phyloP scores from a whole-genome alignment of 2,888 invertebrate species.

The Platynereis dumerilii region DNA sequence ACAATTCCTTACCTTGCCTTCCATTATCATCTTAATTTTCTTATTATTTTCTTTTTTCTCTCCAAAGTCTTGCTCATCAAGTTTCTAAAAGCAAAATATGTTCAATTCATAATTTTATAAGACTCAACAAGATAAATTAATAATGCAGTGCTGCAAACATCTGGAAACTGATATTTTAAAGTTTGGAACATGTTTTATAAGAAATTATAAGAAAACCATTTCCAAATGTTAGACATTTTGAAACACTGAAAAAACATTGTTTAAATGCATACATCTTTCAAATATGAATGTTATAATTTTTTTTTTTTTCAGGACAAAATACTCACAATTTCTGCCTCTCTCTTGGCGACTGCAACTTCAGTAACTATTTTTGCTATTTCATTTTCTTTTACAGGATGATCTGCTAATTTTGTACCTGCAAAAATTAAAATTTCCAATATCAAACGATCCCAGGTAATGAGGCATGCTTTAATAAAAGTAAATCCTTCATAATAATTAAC shows the following conservation, averaged over 20 bases:
- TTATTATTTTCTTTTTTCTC: conserved; percentile 85
- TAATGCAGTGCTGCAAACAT: no score
- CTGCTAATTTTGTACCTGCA: conserved; percentile 79
- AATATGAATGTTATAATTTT: no score
- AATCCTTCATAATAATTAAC: no score
- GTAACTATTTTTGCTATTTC: conserved; percentile 89
- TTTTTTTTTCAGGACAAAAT: no score
- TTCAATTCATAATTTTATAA: neutral
- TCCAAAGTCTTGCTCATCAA: conserved; percentile 91
- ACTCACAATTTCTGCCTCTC: conserved; percentile 83
- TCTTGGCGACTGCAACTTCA: conserved; percentile 88
- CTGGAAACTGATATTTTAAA: no score
- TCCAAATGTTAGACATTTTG: no score
- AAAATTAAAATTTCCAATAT: neutral
- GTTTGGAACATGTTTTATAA: no score
- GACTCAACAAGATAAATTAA: no score
- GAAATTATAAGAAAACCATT: no score
- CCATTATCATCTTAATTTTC: conserved; percentile 83
- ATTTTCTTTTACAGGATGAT: conserved; percentile 83
- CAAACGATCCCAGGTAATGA: no score
- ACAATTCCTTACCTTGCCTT: conserved; percentile 74
- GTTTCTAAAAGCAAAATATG: conserved; percentile 63
- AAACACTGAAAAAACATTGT: no score
- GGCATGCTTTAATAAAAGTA: neutral
- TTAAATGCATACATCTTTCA: no score